Conservation (phyloP, 2,888 invertebrate species). For the Craniophora ligustri region DNA sequence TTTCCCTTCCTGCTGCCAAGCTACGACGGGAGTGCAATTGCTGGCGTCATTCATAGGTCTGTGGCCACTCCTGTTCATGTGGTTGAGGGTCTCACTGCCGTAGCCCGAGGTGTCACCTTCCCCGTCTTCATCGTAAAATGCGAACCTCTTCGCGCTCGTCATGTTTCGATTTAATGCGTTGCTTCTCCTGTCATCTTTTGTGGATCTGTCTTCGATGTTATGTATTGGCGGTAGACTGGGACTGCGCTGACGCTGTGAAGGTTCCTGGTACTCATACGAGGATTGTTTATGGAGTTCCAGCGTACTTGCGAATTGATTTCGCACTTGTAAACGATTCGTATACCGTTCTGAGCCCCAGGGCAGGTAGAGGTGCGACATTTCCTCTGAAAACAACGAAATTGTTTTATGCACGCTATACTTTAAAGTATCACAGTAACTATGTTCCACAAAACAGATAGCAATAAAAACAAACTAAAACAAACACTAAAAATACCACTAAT, state of each 20-base stretch:
- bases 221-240: slow-evolving; percentile 92
- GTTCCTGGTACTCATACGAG: slow-evolving; percentile 81
- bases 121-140: slow-evolving; percentile 86
- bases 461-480: slow-evolving; percentile 13
- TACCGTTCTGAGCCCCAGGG: slow-evolving; percentile 91
- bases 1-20: slow-evolving; percentile 82
- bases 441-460: slow-evolving; percentile 18
- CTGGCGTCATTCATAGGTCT: slow-evolving; percentile 62
- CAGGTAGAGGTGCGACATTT: slow-evolving; percentile 93
- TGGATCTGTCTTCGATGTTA: slow-evolving; percentile 70
- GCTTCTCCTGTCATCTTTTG: slow-evolving; percentile 73
- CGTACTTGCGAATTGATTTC: slow-evolving; percentile 85
- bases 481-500: slow-evolving; percentile 21
- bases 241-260: slow-evolving; percentile 86
- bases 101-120: slow-evolving; percentile 95
- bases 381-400: slow-evolving; percentile 89
- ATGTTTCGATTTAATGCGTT: slow-evolving; percentile 76
- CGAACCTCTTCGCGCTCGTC: slow-evolving; percentile 81
- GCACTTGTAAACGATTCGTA: slow-evolving; percentile 77
- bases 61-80: slow-evolving; percentile 76
- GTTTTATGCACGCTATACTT: slow-evolving; percentile 20
- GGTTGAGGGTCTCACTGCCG: slow-evolving; percentile 92
- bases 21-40: slow-evolving; percentile 73
- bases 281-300: slow-evolving; percentile 82
- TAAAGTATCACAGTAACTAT: slow-evolving; percentile 24